Evolutionary conservation across 64 coral and sea anemone genomes (phyloP), one percentile per base, ranked within the genome.

Genomic region (Montipora sp.): DNA sequence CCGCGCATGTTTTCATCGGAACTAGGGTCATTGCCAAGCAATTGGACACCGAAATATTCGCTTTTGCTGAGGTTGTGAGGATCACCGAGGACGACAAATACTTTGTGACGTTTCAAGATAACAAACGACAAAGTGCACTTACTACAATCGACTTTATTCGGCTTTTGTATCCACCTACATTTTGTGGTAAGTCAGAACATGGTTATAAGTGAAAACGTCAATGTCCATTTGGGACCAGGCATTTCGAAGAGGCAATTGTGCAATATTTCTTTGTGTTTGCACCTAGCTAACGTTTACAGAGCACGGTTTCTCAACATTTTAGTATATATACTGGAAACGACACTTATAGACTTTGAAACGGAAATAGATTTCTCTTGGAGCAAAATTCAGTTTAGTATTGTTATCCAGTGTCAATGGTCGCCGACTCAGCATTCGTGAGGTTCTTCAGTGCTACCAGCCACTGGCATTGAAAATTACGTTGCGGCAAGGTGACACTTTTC

Each of bases 131-230:
- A 7, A 14, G 20, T 43, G 71, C 15, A 23, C 18, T 88, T 21
- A 16, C 27, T 12, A 55, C 51, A 27, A 43, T 84, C 11, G 71
- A 83, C 5, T 58, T 12, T 10, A 84, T 92, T 4, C 80, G 90
- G 10, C 75, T 59, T 14, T 75, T 83, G 45, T 67, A 84, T 12
- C 90, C 90, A 7, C 90, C 90, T 3, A 73, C 65, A 10, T 92
- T 92, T 59, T 92, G 90, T 59, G 55, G 90, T 92, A 84, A 63
- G 90, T 57, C 13, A 11, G n/a, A 51, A 57, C 11, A 57, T 57
- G 6, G 6, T 6, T 57, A 8, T 57, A 8, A 57, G 3, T 8
- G 53, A 57, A 61, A 60, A 5, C 20, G 51, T 24, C 21, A 10
- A 14, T 16, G 14, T 72, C 51, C 51, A 55, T 63, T 16, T 63